Conservation (phyloP, 1,140 invertebrate genomes). For the Cotesia chilonis region DNA sequence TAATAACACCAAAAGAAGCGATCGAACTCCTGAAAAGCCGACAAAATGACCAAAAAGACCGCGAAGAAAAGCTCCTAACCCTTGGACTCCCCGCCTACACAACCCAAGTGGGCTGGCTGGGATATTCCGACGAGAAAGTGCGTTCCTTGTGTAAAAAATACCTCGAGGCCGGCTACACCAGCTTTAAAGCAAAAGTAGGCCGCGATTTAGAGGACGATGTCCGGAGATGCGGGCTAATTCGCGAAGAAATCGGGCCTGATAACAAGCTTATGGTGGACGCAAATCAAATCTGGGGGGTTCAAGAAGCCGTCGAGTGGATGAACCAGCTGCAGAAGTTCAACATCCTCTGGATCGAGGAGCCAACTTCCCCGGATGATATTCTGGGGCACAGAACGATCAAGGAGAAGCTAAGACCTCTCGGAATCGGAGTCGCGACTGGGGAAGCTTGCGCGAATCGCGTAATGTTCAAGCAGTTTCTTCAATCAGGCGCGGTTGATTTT, state of each 20-base stretch:
- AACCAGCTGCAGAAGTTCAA: constrained; percentile 77
- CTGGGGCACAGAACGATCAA: constrained; percentile 81
- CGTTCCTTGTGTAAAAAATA: constrained; percentile 76
- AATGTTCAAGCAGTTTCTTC: constrained; percentile 92
- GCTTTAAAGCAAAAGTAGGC: constrained; percentile 93
- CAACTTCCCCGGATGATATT: constrained; percentile 90
- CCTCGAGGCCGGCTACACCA: constrained; percentile 77
- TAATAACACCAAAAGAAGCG: constrained; percentile 83
- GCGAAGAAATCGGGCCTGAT: constrained; percentile 80
- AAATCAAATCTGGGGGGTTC: constrained; percentile 90
- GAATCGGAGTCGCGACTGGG: constrained; percentile 88
- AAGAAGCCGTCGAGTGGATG: constrained; percentile 88
- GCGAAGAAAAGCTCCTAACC: constrained; percentile 68
- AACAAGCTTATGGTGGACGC: constrained; percentile 87
- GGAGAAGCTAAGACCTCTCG: constrained; percentile 71
- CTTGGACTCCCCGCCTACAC: constrained; percentile 83
- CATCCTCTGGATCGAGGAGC: constrained; percentile 91
- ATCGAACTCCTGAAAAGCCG: constrained; percentile 75
- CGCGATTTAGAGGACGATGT: constrained; percentile 80
- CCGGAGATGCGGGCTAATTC: constrained; percentile 74
- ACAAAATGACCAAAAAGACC: constrained; percentile 67
- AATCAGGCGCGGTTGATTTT: constrained; percentile 80
- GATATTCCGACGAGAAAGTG: constrained; percentile 78
- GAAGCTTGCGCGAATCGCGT: constrained; percentile 92
- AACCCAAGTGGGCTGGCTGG: constrained; percentile 83